Evolutionary conservation across 2,797 vertebrate genomes (phyloP), one percentile per base, ranked within the genome.

Genomic region (Ceryle rudis): DNA sequence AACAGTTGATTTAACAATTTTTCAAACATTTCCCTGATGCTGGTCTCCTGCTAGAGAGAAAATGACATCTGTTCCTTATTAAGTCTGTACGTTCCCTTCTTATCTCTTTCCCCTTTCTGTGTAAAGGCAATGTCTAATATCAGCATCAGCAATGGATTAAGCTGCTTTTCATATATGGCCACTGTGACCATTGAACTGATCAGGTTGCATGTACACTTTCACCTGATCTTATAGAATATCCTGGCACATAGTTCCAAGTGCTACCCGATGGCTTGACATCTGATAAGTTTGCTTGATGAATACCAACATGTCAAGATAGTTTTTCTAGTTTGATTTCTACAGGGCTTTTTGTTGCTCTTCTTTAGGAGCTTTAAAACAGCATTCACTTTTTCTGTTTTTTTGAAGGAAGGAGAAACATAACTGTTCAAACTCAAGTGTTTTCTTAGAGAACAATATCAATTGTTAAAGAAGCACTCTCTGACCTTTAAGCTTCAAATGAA

Each of bases 1-100:
- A 92, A 55, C 33, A 87, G 75, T 91, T 87, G 51, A 91, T 95
- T 93, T 94, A 95, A 96, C 90, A 81, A 86, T 95, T 95, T 96
- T 81, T 96, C 93, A 93, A 85, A 71, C 7, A 8, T 86, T 88
- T 94, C 41, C 49, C 47, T 82, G 81, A 84, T 89, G 72, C 71
- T 75, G 71, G 29, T 61, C 37, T 86, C 31, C 65, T 92, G 21
- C 74, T 55, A 57, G 57, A 89, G 81, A 70, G 61, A 83, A 91
- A 95, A 93, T 81, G 64, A 80, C 71, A 81, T 85, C 62, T 66
- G 26, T 39, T 95, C 33, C 33, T 89, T 94, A 78, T 82, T 82
- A 81, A 91, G 47, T 58, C 78, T 73, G 19, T 67, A 57, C 51
- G 61, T 95, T 94, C 57, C 31, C 52, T 81, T 91, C 46, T 72